These are phyloP conservation scores for Brachyistius frenatus DNA, from an alignment of 2,113 vertebrate species.

Conservation along the genomic window DNA sequence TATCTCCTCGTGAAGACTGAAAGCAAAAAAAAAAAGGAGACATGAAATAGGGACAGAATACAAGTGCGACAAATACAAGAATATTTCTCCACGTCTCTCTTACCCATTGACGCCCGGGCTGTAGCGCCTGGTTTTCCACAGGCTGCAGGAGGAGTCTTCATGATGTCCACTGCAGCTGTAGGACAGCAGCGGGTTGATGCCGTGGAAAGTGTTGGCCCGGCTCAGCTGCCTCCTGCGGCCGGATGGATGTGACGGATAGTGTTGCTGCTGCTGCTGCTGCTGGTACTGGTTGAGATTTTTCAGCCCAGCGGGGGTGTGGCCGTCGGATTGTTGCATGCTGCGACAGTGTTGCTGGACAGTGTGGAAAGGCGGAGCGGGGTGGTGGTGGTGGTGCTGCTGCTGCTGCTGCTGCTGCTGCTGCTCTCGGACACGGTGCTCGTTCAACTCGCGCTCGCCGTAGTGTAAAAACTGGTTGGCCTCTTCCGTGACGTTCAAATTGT, in stretches of 20 bases:
- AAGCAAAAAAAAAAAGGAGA: neutral
- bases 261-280: slow-evolving; percentile 68
- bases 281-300: slow-evolving; percentile 71
- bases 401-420: neutral
- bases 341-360: slow-evolving; percentile 70
- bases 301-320: slow-evolving; percentile 80
- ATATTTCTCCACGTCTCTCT: slow-evolving; percentile 59
- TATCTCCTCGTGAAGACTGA: slow-evolving; percentile 96
- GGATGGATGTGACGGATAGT: slow-evolving; percentile 70
- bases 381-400: too few relatives aligned
- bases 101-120: slow-evolving; percentile 94
- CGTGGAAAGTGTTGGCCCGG: slow-evolving; percentile 93
- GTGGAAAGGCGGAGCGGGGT: slow-evolving; percentile 53
- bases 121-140: slow-evolving; percentile 94
- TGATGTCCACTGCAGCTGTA: slow-evolving; percentile 76
- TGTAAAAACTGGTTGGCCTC: slow-evolving; percentile 69
- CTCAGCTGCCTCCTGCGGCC: slow-evolving; percentile 94
- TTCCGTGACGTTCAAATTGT: slow-evolving; percentile 72
- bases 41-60: too few relatives aligned
- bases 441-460: slow-evolving; percentile 69
- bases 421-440: slow-evolving; percentile 67
- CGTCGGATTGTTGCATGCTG: slow-evolving; percentile 76
- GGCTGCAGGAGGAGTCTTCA: slow-evolving; percentile 86
- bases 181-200: slow-evolving; percentile 90
- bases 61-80: too few relatives aligned